A percentile compares a stretch with the other conserved stretches of the same genome.
Evolutionary conservation across 2,888 invertebrate species (phyloP).

Genomic region (Drosophila paranaensis): DNA sequence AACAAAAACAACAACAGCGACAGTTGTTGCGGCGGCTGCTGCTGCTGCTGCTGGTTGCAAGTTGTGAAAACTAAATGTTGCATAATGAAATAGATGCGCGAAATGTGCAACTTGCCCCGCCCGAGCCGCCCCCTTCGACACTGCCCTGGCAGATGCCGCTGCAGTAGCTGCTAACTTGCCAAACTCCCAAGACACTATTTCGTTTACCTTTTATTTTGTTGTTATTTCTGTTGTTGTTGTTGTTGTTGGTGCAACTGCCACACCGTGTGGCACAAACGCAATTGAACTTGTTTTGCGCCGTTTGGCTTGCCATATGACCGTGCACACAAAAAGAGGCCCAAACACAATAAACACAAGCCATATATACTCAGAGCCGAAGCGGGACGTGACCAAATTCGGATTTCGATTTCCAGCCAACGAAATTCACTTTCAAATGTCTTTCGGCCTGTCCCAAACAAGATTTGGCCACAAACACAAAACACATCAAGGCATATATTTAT

Average conservation of each 20-base stretch:
- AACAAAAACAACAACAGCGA: slow-evolving; percentile 23
- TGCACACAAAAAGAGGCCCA: slow-evolving; percentile 18
- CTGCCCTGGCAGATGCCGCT: slow-evolving; percentile 64
- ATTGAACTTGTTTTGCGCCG: slow-evolving; percentile 71
- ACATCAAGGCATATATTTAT: slow-evolving; percentile 27
- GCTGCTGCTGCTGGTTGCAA: slow-evolving; percentile 35
- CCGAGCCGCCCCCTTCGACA: slow-evolving; percentile 4
- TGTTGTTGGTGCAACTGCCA: slow-evolving; percentile 27
- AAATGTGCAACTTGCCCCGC: slow-evolving; percentile 65
- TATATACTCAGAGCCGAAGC: slow-evolving; percentile 22
- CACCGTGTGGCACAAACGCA: slow-evolving; percentile 50
- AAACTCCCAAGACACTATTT: slow-evolving; percentile 60
- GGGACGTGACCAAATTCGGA: slow-evolving; percentile 69
- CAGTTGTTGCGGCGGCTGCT: slow-evolving; percentile 30
- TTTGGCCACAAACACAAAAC: slow-evolving; percentile 21
- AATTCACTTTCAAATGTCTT: slow-evolving; percentile 66
- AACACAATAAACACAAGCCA: slow-evolving; percentile 34
- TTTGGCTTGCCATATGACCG: slow-evolving; percentile 38
- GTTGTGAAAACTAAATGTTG: slow-evolving; percentile 69
- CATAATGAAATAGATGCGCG: slow-evolving; percentile 80
- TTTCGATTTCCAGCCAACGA: slow-evolving; percentile 52
- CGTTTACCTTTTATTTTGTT: slow-evolving; percentile 12
- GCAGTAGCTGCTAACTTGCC: slow-evolving; percentile 57
- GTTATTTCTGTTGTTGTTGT: neutral
- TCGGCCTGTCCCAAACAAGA: slow-evolving; percentile 41